Conservation (phyloP, 1,140 invertebrate species). For the Bombus fervidus region DNA sequence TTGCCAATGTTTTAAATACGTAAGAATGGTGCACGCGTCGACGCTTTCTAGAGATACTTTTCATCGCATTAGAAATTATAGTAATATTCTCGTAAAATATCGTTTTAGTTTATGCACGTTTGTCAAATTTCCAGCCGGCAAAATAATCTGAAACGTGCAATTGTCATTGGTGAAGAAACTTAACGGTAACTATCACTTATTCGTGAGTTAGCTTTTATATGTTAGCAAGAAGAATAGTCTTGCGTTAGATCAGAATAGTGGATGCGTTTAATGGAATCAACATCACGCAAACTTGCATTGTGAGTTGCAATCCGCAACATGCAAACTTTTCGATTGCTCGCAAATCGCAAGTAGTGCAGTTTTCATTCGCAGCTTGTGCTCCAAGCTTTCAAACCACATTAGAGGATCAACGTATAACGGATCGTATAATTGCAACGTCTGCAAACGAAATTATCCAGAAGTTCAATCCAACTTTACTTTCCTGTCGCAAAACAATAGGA, state of each 20-base stretch:
- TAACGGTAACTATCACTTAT: not conserved
- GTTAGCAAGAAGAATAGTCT: not conserved
- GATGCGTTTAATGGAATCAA: not conserved
- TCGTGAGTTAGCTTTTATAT: not conserved
- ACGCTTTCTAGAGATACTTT: not conserved
- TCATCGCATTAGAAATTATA: not conserved
- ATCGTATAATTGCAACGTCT: not conserved
- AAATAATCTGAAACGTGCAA: not conserved
- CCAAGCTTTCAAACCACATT: conserved; percentile 23
- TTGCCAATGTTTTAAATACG: not conserved
- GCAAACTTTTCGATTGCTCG: conserved; percentile 10
- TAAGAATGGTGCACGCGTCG: not conserved
- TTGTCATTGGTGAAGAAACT: not conserved
- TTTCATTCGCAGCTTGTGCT: conserved; percentile 31
- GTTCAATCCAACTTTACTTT: not conserved
- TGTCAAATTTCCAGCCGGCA: not conserved
- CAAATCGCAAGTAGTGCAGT: conserved; percentile 15
- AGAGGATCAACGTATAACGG: not conserved
- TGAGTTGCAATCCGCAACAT: conserved; percentile 8
- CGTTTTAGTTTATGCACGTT: not conserved
- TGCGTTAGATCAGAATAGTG: not conserved
- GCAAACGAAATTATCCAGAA: not conserved
- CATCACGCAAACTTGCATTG: not conserved
- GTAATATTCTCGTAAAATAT: not conserved
- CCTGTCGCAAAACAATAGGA: not conserved